Evolutionary conservation across 2,113 vertebrate species (phyloP).

Genomic region (Dissostichus mawsoni): DNA sequence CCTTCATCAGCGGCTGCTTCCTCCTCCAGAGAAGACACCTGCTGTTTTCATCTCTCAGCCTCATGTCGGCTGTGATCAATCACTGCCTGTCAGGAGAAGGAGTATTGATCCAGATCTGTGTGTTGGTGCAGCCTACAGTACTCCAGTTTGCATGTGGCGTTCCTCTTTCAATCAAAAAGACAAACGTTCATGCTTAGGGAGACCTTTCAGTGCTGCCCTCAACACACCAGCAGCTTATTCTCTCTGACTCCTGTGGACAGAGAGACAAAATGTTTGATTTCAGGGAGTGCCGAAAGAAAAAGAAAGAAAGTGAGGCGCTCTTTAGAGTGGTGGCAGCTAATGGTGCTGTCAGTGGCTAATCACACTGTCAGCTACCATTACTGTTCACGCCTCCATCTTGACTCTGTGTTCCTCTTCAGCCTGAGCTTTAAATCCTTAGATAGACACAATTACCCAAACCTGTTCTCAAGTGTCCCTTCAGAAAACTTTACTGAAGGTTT

Average conservation of each 20-base stretch:
- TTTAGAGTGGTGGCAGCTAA: constrained; percentile 73
- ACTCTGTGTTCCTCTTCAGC: constrained; percentile 63
- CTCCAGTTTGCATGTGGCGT: constrained; percentile 43
- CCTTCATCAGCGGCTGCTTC: constrained; percentile 75
- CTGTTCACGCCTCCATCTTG: constrained; percentile 70
- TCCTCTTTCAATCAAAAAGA: constrained; percentile 30
- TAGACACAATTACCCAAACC: constrained; percentile 42
- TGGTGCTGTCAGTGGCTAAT: constrained; percentile 80
- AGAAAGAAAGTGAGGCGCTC: constrained; percentile 44
- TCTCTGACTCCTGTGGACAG: constrained; percentile 17
- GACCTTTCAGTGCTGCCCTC: constrained; percentile 11
- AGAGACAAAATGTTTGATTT: constrained; percentile 53
- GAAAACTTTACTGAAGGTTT: constrained; percentile 3
- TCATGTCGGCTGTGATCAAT: constrained; percentile 77
- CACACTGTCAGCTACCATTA: constrained; percentile 82
- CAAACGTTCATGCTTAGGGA: constrained; percentile 7
- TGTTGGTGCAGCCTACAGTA: constrained; percentile 38
- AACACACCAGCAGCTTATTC: background rate
- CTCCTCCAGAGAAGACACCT: constrained; percentile 77
- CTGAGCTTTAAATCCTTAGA: constrained; percentile 59
- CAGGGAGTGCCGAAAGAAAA: constrained; percentile 43
- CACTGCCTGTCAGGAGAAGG: constrained; percentile 73
- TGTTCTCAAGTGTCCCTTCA: background rate
- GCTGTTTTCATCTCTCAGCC: constrained; percentile 79
- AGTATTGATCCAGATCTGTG: constrained; percentile 70